phyloP scores from a whole-genome alignment of 2,888 invertebrate species.

The Apantesis nais region DNA sequence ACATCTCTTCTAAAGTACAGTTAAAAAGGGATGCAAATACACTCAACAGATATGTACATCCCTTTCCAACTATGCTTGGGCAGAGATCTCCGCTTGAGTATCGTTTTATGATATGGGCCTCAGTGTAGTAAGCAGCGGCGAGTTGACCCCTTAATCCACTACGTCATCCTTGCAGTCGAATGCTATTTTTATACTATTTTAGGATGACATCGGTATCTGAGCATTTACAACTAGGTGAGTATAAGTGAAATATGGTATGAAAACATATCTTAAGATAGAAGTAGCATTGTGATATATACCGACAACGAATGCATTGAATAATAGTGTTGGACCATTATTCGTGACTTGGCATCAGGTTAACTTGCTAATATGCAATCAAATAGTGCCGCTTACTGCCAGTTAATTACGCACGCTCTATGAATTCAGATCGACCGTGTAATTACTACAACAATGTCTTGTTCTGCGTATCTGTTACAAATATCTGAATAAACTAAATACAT shows the following conservation, averaged over 20 bases:
- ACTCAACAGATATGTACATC: no score
- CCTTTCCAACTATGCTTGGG: no score
- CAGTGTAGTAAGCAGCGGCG: no score
- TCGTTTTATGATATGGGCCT: no score
- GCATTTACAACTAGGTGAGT: no score
- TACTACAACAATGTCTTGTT: constrained; percentile 58
- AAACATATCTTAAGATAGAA: constrained; percentile 25
- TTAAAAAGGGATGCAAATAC: no score
- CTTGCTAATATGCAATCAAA: constrained; percentile 80
- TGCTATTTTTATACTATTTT: neutral
- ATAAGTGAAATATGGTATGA: no score
- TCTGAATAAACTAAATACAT: constrained; percentile 7
- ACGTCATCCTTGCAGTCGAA: no score
- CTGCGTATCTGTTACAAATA: constrained; percentile 32
- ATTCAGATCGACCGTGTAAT: constrained; percentile 72
- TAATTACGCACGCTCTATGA: constrained; percentile 79
- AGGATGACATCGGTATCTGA: neutral
- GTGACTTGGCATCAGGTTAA: constrained; percentile 80
- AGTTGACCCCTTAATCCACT: no score
- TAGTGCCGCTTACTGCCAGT: constrained; percentile 69
- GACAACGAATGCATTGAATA: constrained; percentile 51
- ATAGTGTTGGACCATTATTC: constrained; percentile 69
- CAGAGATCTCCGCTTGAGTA: no score
- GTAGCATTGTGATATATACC: constrained; percentile 38
- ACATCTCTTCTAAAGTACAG: no score